Evolutionary conservation across 2,797 vertebrate species (phyloP).

Genomic region (Loris lydekkerianus): DNA sequence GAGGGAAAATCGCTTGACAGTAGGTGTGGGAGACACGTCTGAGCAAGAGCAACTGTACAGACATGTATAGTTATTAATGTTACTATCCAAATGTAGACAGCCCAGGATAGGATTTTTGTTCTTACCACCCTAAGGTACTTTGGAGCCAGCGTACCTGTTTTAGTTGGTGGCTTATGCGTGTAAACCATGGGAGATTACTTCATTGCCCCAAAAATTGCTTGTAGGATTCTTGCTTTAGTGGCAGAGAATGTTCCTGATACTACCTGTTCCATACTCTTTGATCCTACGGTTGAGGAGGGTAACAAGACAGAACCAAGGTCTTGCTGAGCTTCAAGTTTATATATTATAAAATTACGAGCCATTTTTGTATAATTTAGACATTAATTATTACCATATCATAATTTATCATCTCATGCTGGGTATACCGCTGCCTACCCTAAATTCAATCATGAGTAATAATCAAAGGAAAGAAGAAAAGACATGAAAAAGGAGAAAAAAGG

Average conservation of each 20-base stretch:
- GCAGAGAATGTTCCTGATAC: background rate
- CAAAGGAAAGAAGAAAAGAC: too few species aligned
- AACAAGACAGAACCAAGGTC: background rate
- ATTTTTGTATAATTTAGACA: background rate
- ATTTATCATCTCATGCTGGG: background rate
- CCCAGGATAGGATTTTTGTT: background rate
- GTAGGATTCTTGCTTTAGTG: background rate
- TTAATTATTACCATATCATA: background rate
- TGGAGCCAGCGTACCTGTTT: background rate
- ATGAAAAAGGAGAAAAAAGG: too few species aligned
- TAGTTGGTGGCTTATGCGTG: background rate
- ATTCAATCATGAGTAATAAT: background rate
- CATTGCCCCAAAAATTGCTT: background rate
- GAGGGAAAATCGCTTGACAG: too few species aligned
- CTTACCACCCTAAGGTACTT: background rate
- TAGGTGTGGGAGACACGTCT: too few species aligned
- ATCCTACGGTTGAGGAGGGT: background rate
- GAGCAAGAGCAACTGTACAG: too few species aligned
- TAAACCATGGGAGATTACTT: background rate
- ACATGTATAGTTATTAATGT: background rate
- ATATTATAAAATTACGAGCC: background rate
- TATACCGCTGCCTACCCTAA: background rate
- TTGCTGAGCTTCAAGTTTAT: background rate
- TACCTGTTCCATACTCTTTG: background rate
- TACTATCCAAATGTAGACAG: background rate